A percentile compares a stretch with the other conserved stretches of the same genome.
Conservation (phyloP, 2,113 vertebrate species). For the Casuarius casuarius region DNA sequence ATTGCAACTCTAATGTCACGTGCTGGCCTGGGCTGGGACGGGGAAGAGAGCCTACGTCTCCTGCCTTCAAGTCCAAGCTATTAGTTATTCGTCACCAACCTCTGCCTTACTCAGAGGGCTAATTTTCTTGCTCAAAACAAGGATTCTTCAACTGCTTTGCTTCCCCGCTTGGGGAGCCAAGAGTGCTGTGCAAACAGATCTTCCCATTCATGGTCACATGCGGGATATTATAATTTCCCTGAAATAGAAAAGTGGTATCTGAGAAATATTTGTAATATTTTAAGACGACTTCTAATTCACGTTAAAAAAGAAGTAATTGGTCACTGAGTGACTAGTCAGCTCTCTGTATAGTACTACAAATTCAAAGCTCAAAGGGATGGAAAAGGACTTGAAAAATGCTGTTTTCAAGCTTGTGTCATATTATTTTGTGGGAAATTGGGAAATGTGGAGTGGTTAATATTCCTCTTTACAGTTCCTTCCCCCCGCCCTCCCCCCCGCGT, state of each 20-base stretch:
- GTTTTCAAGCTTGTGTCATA: background rate
- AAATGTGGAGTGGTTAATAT: background rate
- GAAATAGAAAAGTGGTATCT: background rate
- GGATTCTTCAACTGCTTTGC: background rate
- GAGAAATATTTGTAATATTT: background rate
- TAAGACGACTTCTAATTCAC: background rate
- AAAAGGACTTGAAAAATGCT: background rate
- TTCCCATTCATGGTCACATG: background rate
- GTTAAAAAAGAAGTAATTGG: background rate
- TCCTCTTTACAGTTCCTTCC: background rate
- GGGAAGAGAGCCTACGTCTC: background rate
- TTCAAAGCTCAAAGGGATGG: background rate
- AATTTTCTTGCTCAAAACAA: background rate
- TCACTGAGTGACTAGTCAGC: background rate
- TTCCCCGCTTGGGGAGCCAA: background rate
- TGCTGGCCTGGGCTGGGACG: accelerated
- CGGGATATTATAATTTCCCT: background rate
- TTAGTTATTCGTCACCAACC: background rate
- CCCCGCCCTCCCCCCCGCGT: too few relatives aligned
- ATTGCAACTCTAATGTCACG: background rate
- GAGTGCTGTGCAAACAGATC: background rate
- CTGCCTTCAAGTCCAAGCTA: background rate
- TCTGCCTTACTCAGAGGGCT: background rate
- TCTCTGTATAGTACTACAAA: background rate
- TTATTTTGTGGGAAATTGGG: background rate